Base-by-base conservation (phyloP, 2,888 invertebrate species). In the Synanthedon formicaeformis region DNA sequence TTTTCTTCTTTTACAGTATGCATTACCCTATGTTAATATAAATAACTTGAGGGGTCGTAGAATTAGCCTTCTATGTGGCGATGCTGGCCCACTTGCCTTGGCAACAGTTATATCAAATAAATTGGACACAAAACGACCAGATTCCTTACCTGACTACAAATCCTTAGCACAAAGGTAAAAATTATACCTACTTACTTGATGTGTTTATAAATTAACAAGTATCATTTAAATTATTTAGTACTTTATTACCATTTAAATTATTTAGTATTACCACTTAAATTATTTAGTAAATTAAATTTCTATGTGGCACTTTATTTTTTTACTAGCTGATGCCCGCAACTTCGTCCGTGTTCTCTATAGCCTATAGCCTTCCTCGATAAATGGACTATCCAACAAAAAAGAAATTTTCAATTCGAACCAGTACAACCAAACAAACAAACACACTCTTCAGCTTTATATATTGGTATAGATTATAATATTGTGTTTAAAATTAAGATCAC, bases 51-150 rank as follows among this genome's bases (percentile, higher is more conserved):
- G 76, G 66, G 77, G 76, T 2, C 70, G 63, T 18, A 69, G 90
- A 58, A 86, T 92, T 50, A 92, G 92, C 48, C 95, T 95, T 73
- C 73, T 96, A 18, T 90, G 94, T 63, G 96, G 96, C 13, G 92
- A 92, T 75, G 92, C 92, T 50, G 96, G 96, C 0, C 91, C 94
- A 40, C 90, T 93, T 62, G 94, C 94, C 3, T 88, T 95, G 11
- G 92, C 92, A 8, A 90, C 92, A 5, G 91, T 90, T 4, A 82
- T 94, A 54, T 91, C 94, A 52, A 81, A 91, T 62, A 88, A 86
- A 61, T 70, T 91, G 57, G 90, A 90, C 13, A 58, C 54, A 11
- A 69, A 62, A 56, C 64, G 70, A 13, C 73, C 73, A 41, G 62
- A 67, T 3, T 75, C 84, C 52, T 64, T 82, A 27, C 84, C 88